These are phyloP conservation scores for Bombus turneri DNA, from an alignment of 1,140 invertebrate species.

Conservation along the genomic window DNA sequence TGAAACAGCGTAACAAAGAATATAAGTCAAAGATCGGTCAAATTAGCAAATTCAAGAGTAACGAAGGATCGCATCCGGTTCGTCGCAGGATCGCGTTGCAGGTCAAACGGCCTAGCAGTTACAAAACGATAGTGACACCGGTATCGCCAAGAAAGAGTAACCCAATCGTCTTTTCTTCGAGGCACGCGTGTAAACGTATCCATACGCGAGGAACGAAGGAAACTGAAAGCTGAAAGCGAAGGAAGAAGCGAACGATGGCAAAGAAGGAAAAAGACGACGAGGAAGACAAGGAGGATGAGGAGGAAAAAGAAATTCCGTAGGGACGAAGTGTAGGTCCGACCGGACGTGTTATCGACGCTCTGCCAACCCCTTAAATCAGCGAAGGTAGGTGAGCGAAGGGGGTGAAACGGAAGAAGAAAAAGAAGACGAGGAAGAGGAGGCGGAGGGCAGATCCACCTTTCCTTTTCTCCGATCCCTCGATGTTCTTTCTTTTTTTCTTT, in stretches of 20 bases:
- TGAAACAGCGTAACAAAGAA: neutral
- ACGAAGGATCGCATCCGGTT: too few relatives aligned
- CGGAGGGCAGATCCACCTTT: constrained; percentile 13
- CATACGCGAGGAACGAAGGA: constrained; percentile 9
- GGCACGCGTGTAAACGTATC: constrained; percentile 52
- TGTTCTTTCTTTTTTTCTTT: neutral
- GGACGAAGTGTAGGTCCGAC: constrained; percentile 29
- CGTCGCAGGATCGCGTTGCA: neutral
- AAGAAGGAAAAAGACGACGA: constrained; percentile 39
- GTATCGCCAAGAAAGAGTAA: constrained; percentile 45
- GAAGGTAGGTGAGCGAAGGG: constrained; percentile 48
- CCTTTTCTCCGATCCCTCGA: neutral
- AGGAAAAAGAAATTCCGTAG: constrained; percentile 43
- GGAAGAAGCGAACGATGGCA: constrained; percentile 25
- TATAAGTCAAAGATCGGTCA: neutral
- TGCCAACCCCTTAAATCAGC: constrained; percentile 70
- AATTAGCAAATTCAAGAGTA: neutral
- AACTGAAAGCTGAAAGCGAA: neutral
- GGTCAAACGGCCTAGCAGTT: constrained; percentile 15
- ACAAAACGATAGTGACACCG: constrained; percentile 39
- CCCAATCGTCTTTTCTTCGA: constrained; percentile 49
- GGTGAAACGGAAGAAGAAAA: neutral
- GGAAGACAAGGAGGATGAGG: constrained; percentile 38
- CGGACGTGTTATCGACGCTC: constrained; percentile 65
- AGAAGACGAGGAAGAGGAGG: constrained; percentile 3